These are phyloP conservation scores for Anastatus disparis DNA, from an alignment of 1,140 invertebrate genomes.

Conservation along the genomic window DNA sequence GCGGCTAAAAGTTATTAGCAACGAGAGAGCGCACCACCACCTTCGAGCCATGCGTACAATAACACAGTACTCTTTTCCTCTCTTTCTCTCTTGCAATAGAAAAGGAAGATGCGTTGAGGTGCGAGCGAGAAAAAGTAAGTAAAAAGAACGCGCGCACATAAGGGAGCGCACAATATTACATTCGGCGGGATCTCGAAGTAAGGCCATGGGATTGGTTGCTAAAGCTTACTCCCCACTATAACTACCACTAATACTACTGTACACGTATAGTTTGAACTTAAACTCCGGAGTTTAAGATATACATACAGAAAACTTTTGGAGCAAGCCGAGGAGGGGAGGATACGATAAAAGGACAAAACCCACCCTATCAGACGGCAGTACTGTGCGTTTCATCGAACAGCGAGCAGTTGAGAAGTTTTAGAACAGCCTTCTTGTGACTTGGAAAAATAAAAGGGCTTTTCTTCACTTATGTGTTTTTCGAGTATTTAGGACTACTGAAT, in stretches of 20 bases:
- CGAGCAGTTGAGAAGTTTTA: background rate
- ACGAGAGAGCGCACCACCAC: slow-evolving; percentile 14
- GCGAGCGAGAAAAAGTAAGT: too few relatives aligned
- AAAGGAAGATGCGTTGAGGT: too few relatives aligned
- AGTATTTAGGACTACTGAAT: too few relatives aligned
- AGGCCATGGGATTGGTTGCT: slow-evolving; percentile 1
- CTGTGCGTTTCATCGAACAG: background rate
- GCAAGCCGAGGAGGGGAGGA: background rate
- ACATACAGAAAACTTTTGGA: too few relatives aligned
- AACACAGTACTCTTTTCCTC: background rate
- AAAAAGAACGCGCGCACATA: background rate
- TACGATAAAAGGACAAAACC: slow-evolving; percentile 7
- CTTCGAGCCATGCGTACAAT: background rate
- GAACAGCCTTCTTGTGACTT: too few relatives aligned
- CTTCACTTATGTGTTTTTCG: too few relatives aligned
- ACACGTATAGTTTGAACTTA: too few relatives aligned
- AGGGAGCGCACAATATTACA: slow-evolving; percentile 33
- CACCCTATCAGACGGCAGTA: slow-evolving; percentile 14
- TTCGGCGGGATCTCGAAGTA: slow-evolving; percentile 4
- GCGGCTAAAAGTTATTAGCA: too few relatives aligned
- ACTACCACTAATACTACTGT: too few relatives aligned
- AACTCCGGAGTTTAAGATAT: too few relatives aligned
- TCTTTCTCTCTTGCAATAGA: too few relatives aligned
- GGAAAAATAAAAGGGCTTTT: too few relatives aligned
- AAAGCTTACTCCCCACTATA: background rate